These are phyloP conservation scores for Cichladusa arquata DNA, from an alignment of 2,113 vertebrate species.

Conservation along the genomic window DNA sequence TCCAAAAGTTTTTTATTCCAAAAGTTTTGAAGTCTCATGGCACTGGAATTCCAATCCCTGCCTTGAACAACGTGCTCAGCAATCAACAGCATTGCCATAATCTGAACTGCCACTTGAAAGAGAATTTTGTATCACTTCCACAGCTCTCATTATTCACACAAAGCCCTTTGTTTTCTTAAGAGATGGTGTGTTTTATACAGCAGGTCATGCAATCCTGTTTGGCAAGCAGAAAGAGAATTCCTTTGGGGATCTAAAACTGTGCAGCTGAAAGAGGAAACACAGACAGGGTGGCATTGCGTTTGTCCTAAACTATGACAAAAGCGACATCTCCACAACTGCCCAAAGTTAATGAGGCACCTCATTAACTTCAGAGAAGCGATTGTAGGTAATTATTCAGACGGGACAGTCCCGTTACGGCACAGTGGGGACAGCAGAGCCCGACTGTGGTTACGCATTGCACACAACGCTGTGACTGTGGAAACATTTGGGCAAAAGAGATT, in stretches of 20 bases:
- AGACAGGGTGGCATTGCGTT: accelerated
- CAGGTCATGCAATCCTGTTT: neutral
- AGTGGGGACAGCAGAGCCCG: accelerated
- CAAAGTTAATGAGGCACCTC: neutral
- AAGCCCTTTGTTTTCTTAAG: neutral
- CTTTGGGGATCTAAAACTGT: neutral
- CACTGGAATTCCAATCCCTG: neutral
- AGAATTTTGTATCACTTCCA: neutral
- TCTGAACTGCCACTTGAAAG: neutral
- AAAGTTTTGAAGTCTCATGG: neutral
- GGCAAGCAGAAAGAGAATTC: neutral
- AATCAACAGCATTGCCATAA: neutral
- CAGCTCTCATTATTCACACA: neutral
- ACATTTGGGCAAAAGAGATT: neutral
- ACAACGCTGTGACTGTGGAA: accelerated
- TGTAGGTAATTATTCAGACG: neutral
- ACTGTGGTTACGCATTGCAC: accelerated
- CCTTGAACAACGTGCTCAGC: neutral
- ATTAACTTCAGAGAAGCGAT: neutral
- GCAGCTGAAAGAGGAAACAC: neutral
- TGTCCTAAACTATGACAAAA: accelerated
- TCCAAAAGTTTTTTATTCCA: neutral
- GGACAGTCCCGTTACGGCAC: neutral
- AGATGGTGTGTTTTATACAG: neutral
- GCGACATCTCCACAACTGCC: neutral